Percentiles rank a stretch among this genome's conserved stretches.
These are phyloP conservation scores for Aporophyla nigra DNA, from an alignment of 2,888 invertebrate genomes.

Conservation along the genomic window DNA sequence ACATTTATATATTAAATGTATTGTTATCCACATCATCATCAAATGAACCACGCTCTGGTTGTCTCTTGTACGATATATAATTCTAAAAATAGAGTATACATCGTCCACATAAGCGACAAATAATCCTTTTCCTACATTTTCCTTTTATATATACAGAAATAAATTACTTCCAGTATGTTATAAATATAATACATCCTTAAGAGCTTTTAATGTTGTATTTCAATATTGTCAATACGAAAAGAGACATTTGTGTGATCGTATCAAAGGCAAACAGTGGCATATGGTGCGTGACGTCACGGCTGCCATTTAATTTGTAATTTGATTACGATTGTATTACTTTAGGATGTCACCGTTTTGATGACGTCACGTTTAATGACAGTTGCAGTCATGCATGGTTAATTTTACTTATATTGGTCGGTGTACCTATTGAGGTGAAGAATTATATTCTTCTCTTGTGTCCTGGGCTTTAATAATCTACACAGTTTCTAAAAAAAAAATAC, in stretches of 20 bases:
- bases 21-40: not conserved
- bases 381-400: conserved; percentile 29
- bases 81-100: conserved; percentile 20
- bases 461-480: not conserved
- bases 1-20: not conserved
- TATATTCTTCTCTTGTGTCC: not conserved
- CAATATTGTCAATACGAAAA: conserved; percentile 30
- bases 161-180: conserved; percentile 29
- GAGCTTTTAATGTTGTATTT: conserved; percentile 21
- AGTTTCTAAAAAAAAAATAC: not conserved
- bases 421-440: not conserved
- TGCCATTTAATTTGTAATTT: conserved; percentile 62
- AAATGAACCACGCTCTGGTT: not conserved
- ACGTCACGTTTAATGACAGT: conserved; percentile 10
- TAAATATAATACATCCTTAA: conserved; percentile 21
- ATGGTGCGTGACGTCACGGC: conserved; percentile 63
- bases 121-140: conserved; percentile 15
- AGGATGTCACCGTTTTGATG: conserved; percentile 39
- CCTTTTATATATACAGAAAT: conserved; percentile 8
- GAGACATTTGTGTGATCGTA: conserved; percentile 50
- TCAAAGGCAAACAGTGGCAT: conserved; percentile 59
- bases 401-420: not conserved
- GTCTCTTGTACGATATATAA: conserved; percentile 1
- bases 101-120: not conserved
- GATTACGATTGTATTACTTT: conserved; percentile 57